A percentile compares a stretch with the other conserved stretches of the same genome.
These are phyloP conservation scores for Acronicta leporina DNA, from an alignment of 2,888 invertebrate species.

Conservation along the genomic window DNA sequence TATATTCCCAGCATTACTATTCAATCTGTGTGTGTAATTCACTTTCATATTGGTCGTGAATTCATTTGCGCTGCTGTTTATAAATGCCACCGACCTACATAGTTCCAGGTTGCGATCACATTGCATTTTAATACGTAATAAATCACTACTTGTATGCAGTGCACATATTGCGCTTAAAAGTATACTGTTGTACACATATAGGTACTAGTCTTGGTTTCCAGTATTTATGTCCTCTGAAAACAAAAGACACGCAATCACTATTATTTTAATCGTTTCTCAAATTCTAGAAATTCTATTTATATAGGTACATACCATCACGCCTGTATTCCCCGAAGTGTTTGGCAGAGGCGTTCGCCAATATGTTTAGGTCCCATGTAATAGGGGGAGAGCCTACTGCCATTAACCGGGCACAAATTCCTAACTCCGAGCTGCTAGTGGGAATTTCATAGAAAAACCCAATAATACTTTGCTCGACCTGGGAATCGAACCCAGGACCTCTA, in stretches of 20 bases:
- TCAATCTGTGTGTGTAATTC: constrained; percentile 34
- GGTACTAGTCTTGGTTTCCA: background rate
- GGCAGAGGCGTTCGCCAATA: too few relatives aligned
- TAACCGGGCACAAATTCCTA: too few relatives aligned
- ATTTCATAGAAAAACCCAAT: too few relatives aligned
- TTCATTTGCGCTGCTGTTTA: constrained; percentile 37
- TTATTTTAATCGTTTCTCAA: too few relatives aligned
- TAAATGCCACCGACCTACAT: constrained; percentile 41
- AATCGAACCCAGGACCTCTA: too few relatives aligned
- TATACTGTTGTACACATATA: background rate
- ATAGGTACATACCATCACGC: too few relatives aligned
- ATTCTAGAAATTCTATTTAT: too few relatives aligned
- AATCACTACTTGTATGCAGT: constrained; percentile 15
- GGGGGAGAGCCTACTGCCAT: too few relatives aligned
- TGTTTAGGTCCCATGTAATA: too few relatives aligned
- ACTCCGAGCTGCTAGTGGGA: too few relatives aligned
- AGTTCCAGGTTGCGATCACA: constrained; percentile 19
- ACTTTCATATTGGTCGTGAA: constrained; percentile 27
- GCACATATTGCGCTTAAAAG: constrained; percentile 20
- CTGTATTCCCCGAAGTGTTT: too few relatives aligned
- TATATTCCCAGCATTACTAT: constrained; percentile 31
- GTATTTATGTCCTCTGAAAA: background rate
- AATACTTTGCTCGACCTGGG: too few relatives aligned
- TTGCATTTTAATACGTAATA: constrained; percentile 40
- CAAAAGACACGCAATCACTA: background rate